phyloP scores from a whole-genome alignment of 2,797 vertebrate species.

The Oceanodroma leucorhoa region DNA sequence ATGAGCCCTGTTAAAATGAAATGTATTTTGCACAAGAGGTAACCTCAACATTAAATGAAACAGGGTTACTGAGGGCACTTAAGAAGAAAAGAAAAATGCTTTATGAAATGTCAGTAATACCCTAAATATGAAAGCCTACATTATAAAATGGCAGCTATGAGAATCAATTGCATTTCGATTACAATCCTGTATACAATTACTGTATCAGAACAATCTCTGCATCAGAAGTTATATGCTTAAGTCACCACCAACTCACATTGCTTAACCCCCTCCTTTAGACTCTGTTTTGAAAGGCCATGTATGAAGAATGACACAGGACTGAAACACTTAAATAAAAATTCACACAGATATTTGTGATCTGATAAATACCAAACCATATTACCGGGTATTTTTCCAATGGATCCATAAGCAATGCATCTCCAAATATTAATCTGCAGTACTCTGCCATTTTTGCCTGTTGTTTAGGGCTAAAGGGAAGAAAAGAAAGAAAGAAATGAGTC shows the following conservation, averaged over 20 bases:
- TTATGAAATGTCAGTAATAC: neutral
- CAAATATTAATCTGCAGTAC: constrained; percentile 96
- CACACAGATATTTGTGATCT: neutral
- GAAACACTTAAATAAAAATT: neutral
- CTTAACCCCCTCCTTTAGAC: neutral
- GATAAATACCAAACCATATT: constrained; percentile 60
- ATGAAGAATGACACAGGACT: neutral
- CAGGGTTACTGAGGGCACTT: neutral
- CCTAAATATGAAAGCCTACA: neutral
- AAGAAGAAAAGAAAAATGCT: constrained; percentile 1
- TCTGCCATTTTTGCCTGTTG: constrained; percentile 99
- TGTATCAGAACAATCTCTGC: neutral
- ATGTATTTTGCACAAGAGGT: neutral
- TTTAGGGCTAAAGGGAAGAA: constrained; percentile 82
- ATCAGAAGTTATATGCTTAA: neutral
- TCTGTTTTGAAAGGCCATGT: neutral
- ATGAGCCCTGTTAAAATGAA: neutral
- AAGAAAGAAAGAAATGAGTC: neutral
- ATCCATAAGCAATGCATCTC: constrained; percentile 91
- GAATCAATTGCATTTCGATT: neutral
- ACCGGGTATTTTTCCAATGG: constrained; percentile 93
- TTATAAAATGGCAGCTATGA: neutral
- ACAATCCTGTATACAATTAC: too few species aligned
- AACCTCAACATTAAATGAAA: neutral
- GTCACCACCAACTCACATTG: neutral